Evolutionary conservation across 1,140 invertebrate genomes (phyloP).

Genomic region (Saccostrea cuccullata): DNA sequence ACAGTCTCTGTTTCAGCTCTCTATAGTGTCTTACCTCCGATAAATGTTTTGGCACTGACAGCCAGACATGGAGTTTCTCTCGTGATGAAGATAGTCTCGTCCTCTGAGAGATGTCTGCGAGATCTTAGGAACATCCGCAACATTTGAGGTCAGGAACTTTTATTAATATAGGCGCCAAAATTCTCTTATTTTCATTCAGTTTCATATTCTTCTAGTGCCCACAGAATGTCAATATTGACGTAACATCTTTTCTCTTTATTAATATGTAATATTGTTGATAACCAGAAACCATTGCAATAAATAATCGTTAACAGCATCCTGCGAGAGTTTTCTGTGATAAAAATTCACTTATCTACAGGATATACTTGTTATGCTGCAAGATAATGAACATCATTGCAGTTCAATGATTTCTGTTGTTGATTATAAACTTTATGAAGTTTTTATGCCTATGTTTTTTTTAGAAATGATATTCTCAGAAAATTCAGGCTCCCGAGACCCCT

Average conservation of each 20-base stretch:
- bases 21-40: neutral
- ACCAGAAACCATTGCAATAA: neutral
- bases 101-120: neutral
- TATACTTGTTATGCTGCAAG: neutral
- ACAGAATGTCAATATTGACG: neutral
- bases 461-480: too few relatives aligned
- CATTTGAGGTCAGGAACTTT: neutral
- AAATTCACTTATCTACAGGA: neutral
- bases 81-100: neutral
- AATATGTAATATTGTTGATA: conserved; percentile 35
- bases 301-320: neutral
- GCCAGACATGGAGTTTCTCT: neutral
- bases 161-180: neutral
- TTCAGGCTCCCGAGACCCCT: too few relatives aligned
- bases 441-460: too few relatives aligned
- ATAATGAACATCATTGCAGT: neutral
- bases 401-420: neutral
- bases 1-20: conserved; percentile 12
- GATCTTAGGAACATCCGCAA: neutral
- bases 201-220: neutral
- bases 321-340: neutral
- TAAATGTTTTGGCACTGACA: conserved; percentile 33
- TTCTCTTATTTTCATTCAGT: neutral
- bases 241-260: conserved; percentile 29
- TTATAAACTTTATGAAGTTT: neutral